Conservation (phyloP, 92 coral and sea anemone genomes). For the Epizoanthus fatuus region DNA sequence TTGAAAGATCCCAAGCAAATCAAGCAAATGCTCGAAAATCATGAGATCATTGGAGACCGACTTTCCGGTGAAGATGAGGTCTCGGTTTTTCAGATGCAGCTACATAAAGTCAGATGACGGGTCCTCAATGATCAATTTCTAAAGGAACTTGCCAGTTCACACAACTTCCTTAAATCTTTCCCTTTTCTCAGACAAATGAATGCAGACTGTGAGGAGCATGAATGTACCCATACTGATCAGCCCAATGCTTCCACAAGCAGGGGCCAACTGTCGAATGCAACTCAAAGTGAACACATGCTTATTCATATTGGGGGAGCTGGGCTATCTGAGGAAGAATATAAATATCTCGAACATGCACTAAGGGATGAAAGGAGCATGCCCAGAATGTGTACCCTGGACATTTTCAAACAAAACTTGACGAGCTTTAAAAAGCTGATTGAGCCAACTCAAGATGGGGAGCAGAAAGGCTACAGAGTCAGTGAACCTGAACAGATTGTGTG, state of each 20-base stretch:
- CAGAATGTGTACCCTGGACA: slow-evolving; percentile 1
- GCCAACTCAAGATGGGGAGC: neutral
- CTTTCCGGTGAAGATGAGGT: no score
- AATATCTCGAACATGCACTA: slow-evolving; percentile 1
- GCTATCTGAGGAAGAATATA: slow-evolving; percentile 1
- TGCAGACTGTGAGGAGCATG: neutral
- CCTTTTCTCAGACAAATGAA: slow-evolving; percentile 15
- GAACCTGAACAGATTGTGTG: neutral
- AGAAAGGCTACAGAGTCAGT: neutral
- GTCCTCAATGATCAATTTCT: no score
- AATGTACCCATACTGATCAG: slow-evolving; percentile 4
- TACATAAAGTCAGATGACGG: no score
- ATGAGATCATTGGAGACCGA: no score
- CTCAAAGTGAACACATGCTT: slow-evolving; percentile 8
- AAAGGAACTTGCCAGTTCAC: no score
- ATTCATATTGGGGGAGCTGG: slow-evolving; percentile 17
- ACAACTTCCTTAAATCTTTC: neutral
- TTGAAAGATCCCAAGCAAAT: no score
- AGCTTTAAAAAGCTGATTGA: slow-evolving; percentile 6
- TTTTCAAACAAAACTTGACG: neutral
- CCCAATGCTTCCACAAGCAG: neutral
- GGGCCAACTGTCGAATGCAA: neutral
- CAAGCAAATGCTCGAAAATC: no score
- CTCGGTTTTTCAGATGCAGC: no score
- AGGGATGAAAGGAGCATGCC: neutral